Percentiles rank a stretch among this genome's conserved stretches.
Conservation (phyloP, 2,113 vertebrate genomes). For the Microtus oregoni region DNA sequence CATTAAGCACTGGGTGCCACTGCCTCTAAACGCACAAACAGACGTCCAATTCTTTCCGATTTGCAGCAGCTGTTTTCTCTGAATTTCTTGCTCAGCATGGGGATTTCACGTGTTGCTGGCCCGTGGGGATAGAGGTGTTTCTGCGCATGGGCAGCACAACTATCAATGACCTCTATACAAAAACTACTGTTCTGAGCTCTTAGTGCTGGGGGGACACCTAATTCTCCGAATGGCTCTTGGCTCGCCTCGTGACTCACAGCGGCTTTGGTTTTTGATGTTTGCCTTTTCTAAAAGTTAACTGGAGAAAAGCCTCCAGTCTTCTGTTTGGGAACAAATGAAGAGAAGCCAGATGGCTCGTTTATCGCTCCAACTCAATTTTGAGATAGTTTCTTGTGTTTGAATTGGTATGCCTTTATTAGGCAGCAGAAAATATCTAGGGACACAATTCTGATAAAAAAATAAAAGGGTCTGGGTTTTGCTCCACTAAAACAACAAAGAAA, state of each 20-base stretch:
- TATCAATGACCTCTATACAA: background rate
- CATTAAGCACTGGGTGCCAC: background rate
- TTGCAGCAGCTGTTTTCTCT: background rate
- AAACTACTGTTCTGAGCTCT: background rate
- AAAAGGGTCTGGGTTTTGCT: background rate
- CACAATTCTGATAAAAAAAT: background rate
- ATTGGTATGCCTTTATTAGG: background rate
- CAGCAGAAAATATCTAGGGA: background rate
- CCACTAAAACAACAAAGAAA: background rate
- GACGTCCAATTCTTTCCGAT: background rate
- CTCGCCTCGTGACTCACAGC: background rate
- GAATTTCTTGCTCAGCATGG: background rate
- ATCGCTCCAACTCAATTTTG: background rate
- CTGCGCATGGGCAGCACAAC: background rate
- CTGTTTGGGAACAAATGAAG: background rate
- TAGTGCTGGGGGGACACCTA: background rate
- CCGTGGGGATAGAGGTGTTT: background rate
- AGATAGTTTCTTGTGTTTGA: background rate
- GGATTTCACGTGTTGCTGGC: background rate
- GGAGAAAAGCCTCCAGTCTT: background rate
- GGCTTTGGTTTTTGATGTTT: background rate
- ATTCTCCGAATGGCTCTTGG: background rate
- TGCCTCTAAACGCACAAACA: background rate
- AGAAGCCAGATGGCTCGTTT: background rate
- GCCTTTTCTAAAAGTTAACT: slow-evolving; percentile 41